phyloP scores from a whole-genome alignment of 2,888 invertebrate species.

The Chloromyia formosa region DNA sequence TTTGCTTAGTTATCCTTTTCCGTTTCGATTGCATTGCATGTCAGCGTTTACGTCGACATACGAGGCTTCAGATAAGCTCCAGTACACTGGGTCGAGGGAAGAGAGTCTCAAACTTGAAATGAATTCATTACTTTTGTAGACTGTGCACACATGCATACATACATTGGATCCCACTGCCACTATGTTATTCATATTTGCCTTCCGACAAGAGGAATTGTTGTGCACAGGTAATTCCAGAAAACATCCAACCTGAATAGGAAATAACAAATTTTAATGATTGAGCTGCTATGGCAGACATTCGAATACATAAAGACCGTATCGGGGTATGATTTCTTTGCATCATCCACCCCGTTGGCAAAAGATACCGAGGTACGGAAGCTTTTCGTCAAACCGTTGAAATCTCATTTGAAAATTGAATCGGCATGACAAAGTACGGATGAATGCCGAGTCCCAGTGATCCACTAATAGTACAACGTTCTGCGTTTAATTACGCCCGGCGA shows the following conservation, averaged over 20 bases:
- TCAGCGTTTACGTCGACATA: not conserved
- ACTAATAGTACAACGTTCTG: not conserved
- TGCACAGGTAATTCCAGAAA: not conserved
- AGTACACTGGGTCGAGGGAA: not conserved
- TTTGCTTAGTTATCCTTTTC: not conserved
- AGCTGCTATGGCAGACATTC: not conserved
- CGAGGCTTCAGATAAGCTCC: not conserved
- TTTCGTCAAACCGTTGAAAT: not conserved
- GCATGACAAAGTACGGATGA: not conserved
- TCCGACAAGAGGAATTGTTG: not conserved
- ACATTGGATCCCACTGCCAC: not conserved
- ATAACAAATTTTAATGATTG: not conserved
- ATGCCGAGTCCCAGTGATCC: not conserved
- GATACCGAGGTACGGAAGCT: not conserved
- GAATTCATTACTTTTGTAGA: not conserved
- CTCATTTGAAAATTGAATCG: not conserved
- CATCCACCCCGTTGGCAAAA: not conserved
- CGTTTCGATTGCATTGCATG: not conserved
- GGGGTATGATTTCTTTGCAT: not conserved
- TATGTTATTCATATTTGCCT: not conserved
- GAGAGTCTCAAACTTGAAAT: not conserved
- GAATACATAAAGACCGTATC: not conserved
- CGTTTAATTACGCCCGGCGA: not conserved
- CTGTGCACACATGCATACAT: not conserved
- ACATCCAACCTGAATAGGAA: not conserved